Evolutionary conservation across 2,888 invertebrate genomes (phyloP), one percentile per base, ranked within the genome.

Genomic region (Pimpla rufipes): DNA sequence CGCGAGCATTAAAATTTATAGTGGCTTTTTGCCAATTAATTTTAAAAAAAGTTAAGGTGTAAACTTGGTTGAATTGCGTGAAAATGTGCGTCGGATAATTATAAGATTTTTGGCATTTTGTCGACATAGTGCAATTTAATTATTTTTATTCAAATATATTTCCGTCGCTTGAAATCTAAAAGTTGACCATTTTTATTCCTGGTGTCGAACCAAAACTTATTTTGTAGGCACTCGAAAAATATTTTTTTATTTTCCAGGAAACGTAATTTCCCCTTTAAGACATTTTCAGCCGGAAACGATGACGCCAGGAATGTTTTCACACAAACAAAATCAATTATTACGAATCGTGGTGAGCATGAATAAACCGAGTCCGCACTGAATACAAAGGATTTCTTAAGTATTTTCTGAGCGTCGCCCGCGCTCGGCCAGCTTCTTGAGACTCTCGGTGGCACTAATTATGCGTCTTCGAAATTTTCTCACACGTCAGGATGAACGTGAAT

Each of bases 401-500:
- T 40, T 55, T 55, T 23, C 23, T 0, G 4, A n/a, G 21, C 13
- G 21, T 23, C 23, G 0, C 2, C 7, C 6, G 16, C 47, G 47
- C 21, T 29, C 29, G 2, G 13, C 21, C 10, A 55, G 55, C 11
- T 16, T 8, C 18, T 68, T 35, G 18, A 29, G 8, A 4, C 8
- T 4, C 16, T 35, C 50, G 35, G 50, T 50, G 16, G 47, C 29
- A 35, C 6, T n/a, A n/a, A 35, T 52, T 35, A 50, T 55, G 35
- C 35, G 35, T 67, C 47, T 47, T 67, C 21, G 16, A n/a, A 42
- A 64, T 37, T 40, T 64, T 52, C 6, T 40, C 64, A 52, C 52
- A n/a, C 23, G 16, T 40, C 18, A 18, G 18, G 23, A 52, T 1
- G 37, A 10, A n/a, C 29, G 67, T 29, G 29, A 13, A n/a, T 47